Evolutionary conservation across 2,888 invertebrate species (phyloP).

Genomic region (Cephus spinipes): DNA sequence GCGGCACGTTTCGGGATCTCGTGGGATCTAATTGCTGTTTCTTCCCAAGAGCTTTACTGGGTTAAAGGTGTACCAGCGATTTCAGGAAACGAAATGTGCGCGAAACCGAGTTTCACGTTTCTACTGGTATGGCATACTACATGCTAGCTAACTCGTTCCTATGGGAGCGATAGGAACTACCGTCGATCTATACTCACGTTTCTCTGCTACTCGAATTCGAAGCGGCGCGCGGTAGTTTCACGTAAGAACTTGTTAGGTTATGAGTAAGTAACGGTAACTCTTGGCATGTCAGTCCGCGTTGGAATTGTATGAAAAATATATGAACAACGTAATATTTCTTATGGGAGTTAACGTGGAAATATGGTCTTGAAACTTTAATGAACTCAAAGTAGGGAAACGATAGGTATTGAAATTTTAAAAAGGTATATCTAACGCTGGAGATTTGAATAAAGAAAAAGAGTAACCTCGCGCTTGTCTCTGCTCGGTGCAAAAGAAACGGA

Average conservation of each 20-base stretch:
- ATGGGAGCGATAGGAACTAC: background rate
- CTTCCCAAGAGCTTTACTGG: background rate
- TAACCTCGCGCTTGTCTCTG: background rate
- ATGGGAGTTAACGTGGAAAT: background rate
- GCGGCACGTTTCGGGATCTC: background rate
- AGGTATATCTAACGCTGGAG: background rate
- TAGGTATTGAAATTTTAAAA: background rate
- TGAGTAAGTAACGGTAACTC: background rate
- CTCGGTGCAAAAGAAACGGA: background rate
- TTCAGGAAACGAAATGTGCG: background rate
- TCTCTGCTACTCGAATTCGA: background rate
- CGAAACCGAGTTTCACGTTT: background rate
- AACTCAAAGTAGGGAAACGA: background rate
- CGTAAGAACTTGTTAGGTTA: background rate
- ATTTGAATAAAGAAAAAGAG: background rate
- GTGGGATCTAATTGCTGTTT: background rate
- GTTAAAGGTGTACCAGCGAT: background rate
- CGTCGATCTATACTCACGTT: background rate
- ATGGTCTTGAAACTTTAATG: background rate
- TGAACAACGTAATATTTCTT: background rate
- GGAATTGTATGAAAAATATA: background rate
- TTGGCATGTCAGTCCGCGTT: background rate
- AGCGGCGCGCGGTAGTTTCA: background rate
- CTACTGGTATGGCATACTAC: background rate
- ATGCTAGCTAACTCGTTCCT: background rate